These are phyloP conservation scores for Balearica regulorum DNA, from an alignment of 2,797 vertebrate genomes.

Conservation along the genomic window DNA sequence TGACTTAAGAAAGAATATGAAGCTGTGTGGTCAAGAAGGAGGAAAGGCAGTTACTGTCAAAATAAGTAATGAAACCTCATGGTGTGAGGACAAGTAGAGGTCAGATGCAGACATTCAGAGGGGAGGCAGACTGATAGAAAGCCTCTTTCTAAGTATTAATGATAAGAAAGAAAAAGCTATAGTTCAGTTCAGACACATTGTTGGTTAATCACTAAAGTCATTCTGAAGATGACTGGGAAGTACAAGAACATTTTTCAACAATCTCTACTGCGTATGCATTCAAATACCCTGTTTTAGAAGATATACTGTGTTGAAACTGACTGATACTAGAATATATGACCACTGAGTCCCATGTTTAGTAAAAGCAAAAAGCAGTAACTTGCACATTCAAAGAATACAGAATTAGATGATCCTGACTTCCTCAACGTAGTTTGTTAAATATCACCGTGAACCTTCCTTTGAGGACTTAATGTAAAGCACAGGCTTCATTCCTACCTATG, in stretches of 20 bases:
- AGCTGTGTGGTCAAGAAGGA: background rate
- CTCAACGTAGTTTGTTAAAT: background rate
- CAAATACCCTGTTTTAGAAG: slow-evolving; percentile 56
- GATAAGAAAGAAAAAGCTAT: slow-evolving; percentile 31
- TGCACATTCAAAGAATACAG: background rate
- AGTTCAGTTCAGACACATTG: slow-evolving; percentile 27
- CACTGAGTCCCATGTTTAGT: background rate
- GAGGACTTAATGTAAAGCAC: background rate
- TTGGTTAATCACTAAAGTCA: slow-evolving; percentile 53
- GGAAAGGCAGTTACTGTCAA: background rate
- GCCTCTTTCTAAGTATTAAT: slow-evolving; percentile 32
- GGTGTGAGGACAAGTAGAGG: slow-evolving; percentile 21
- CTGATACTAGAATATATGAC: slow-evolving; percentile 49
- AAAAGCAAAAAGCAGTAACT: background rate
- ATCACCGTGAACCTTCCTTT: background rate
- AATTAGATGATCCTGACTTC: background rate
- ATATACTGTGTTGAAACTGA: slow-evolving; percentile 28
- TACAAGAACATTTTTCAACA: slow-evolving; percentile 49
- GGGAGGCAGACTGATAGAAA: slow-evolving; percentile 18
- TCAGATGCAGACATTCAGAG: background rate
- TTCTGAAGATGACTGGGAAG: slow-evolving; percentile 45
- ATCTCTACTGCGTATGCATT: slow-evolving; percentile 39
- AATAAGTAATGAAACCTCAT: slow-evolving; percentile 23
- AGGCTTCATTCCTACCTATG: background rate
- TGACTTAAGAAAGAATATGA: background rate